Conservation (phyloP, 2,797 vertebrate species). For the Knipowitschia caucasica region DNA sequence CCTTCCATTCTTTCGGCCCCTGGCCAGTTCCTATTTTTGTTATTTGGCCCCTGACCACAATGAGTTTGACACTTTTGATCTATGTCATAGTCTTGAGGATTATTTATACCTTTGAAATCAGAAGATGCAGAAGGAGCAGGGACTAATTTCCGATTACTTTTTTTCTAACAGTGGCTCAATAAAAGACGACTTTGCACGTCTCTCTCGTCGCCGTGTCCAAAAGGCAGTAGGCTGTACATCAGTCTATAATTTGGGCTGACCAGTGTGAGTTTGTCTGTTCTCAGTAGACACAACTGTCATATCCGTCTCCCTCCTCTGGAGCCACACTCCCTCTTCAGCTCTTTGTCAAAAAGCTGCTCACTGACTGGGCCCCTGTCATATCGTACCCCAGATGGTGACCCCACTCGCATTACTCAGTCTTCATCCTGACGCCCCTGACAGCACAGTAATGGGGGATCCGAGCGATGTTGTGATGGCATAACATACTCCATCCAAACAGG, state of each 20-base stretch:
- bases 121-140: no score
- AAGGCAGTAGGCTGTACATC: no score
- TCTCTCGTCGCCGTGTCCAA: no score
- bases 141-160: no score
- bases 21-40: no score
- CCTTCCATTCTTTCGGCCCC: no score
- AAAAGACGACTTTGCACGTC: no score
- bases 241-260: slow-evolving; percentile 16
- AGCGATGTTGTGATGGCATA: slow-evolving; percentile 59
- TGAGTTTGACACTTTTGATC: no score
- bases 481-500: slow-evolving; percentile 51
- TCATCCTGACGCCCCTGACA: slow-evolving; percentile 63
- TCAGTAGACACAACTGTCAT: slow-evolving; percentile 38
- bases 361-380: slow-evolving; percentile 65
- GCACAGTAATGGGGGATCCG: slow-evolving; percentile 58
- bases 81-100: no score
- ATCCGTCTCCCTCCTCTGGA: slow-evolving; percentile 16
- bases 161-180: no score
- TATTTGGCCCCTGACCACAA: no score
- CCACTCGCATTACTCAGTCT: slow-evolving; percentile 67
- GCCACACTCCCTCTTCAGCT: slow-evolving; percentile 43
- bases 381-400: slow-evolving; percentile 68
- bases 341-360: slow-evolving; percentile 57
- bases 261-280: slow-evolving; percentile 30
- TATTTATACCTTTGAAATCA: no score